A percentile compares a stretch with the other conserved stretches of the same genome.
These are phyloP conservation scores for Thera britannica DNA, from an alignment of 2,888 invertebrate species.

Conservation along the genomic window DNA sequence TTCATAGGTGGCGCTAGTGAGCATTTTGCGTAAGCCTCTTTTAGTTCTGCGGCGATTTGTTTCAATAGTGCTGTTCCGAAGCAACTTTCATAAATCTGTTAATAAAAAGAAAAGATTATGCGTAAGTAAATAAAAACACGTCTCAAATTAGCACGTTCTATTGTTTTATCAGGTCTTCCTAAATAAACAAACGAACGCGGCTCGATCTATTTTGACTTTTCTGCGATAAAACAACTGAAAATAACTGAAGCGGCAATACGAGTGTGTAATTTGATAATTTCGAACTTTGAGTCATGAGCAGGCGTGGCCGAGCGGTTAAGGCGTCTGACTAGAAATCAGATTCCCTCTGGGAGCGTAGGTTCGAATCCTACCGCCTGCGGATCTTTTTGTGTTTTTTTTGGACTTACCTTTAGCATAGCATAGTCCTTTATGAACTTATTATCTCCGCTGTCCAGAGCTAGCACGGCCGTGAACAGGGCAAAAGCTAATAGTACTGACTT, in stretches of 20 bases:
- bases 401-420: slow-evolving; percentile 88
- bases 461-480: slow-evolving; percentile 61
- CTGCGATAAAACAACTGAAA: too few relatives aligned
- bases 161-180: too few relatives aligned
- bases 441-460: slow-evolving; percentile 84
- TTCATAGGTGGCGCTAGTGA: slow-evolving; percentile 81
- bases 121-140: background rate
- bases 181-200: too few relatives aligned
- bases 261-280: slow-evolving; percentile 43
- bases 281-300: slow-evolving; percentile 58
- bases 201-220: too few relatives aligned
- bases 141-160: background rate
- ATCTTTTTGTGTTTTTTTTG: slow-evolving; percentile 48
- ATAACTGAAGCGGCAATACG: too few relatives aligned
- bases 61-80: slow-evolving; percentile 88
- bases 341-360: slow-evolving; percentile 96
- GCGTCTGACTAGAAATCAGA: slow-evolving; percentile 96
- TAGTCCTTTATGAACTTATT: slow-evolving; percentile 89
- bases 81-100: slow-evolving; percentile 89
- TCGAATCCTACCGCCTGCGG: slow-evolving; percentile 95
- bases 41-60: slow-evolving; percentile 88
- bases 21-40: slow-evolving; percentile 87
- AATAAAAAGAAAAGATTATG: background rate
- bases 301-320: slow-evolving; percentile 95
- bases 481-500: slow-evolving; percentile 47